Evolutionary conservation across 1,140 invertebrate genomes (phyloP).

Genomic region (Magallana ariakensis): DNA sequence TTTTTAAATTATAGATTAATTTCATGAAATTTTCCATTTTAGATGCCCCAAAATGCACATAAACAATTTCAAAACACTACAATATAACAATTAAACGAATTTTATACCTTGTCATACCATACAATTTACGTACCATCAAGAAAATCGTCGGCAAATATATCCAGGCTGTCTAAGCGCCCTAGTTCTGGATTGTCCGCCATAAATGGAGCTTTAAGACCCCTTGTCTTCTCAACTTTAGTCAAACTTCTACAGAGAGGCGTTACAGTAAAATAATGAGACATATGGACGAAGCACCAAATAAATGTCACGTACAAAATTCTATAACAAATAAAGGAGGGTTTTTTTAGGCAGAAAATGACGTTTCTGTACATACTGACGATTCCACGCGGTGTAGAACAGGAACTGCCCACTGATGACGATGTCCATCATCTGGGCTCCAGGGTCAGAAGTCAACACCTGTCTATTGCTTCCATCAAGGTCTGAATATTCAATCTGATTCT

Average conservation of each 20-base stretch:
- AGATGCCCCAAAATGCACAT: not conserved
- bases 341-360: not conserved
- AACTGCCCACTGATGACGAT: not conserved
- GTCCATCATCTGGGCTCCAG: not conserved
- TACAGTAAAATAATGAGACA: not conserved
- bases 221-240: not conserved
- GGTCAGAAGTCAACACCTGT: not conserved
- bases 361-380: not conserved
- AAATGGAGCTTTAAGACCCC: not conserved
- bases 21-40: not conserved
- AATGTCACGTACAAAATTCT: not conserved
- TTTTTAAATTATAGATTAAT: not conserved
- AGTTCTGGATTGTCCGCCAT: slow-evolving; percentile 21
- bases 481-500: not conserved
- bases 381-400: slow-evolving; percentile 17
- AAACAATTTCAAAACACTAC: too few species aligned
- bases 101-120: not conserved
- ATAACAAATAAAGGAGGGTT: not conserved
- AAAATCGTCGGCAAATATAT: not conserved
- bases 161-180: not conserved
- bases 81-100: not conserved
- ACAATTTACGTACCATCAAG: not conserved
- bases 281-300: not conserved
- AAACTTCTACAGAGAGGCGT: not conserved
- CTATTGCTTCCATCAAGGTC: slow-evolving; percentile 8